Conservation (phyloP, 2,888 invertebrate genomes). For the Folsomia manolachei region DNA sequence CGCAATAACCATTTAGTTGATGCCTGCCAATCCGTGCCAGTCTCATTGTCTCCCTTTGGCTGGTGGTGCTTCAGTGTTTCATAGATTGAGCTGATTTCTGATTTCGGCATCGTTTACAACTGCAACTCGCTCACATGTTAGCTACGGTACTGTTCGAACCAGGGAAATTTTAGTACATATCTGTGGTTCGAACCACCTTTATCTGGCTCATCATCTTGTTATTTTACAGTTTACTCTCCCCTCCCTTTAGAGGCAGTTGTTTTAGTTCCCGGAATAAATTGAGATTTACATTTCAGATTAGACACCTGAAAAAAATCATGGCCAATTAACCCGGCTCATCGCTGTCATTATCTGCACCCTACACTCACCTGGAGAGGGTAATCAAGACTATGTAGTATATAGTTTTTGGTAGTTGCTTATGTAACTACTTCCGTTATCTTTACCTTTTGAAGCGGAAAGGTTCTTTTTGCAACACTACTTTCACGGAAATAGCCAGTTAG, state of each 20-base stretch:
- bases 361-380: no score
- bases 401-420: no score
- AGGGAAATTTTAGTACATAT: no score
- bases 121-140: no score
- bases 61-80: neutral
- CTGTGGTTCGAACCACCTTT: no score
- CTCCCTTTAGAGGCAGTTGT: neutral
- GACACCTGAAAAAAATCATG: conserved; percentile 1
- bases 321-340: neutral
- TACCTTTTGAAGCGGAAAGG: no score
- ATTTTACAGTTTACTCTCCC: neutral
- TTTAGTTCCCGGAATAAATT: conserved; percentile 5
- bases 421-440: no score
- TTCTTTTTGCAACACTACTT: no score
- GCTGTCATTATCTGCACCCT: neutral
- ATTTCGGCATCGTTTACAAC: neutral
- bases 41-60: neutral
- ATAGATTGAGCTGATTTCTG: neutral
- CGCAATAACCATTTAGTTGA: neutral
- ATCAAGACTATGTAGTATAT: no score
- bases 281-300: conserved; percentile 2
- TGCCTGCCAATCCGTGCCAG: no score
- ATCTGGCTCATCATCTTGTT: neutral
- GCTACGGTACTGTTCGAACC: no score
- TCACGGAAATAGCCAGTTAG: no score